phyloP scores from a whole-genome alignment of 2,888 invertebrate genomes.

The Drosophila cyrtoloma region DNA sequence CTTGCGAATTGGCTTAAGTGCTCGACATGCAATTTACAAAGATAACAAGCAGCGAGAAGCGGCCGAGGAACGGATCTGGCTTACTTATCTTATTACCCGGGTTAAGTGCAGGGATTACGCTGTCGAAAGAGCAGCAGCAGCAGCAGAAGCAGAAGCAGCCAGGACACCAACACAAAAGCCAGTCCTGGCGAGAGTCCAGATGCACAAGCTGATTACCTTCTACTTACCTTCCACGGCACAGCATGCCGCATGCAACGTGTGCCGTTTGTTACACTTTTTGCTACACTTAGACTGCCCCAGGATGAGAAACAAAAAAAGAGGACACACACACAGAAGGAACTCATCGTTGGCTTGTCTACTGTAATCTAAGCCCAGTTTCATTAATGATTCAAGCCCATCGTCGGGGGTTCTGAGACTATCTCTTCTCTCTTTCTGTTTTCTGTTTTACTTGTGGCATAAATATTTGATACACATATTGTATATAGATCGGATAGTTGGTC shows the following conservation, averaged over 20 bases:
- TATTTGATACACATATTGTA: slow-evolving; percentile 70
- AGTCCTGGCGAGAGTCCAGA: slow-evolving; percentile 40
- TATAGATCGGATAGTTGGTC: slow-evolving; percentile 49
- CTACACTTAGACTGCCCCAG: slow-evolving; percentile 64
- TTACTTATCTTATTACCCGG: slow-evolving; percentile 82
- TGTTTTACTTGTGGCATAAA: slow-evolving; percentile 50
- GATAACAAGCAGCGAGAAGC: slow-evolving; percentile 72
- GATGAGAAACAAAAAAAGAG: slow-evolving; percentile 6
- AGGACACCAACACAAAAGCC: background rate
- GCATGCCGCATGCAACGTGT: slow-evolving; percentile 64
- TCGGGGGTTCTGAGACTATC: slow-evolving; percentile 15
- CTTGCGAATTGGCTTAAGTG: slow-evolving; percentile 79
- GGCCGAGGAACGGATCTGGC: slow-evolving; percentile 58
- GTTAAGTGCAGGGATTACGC: slow-evolving; percentile 80
- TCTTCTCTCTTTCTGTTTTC: background rate
- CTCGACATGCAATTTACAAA: slow-evolving; percentile 80
- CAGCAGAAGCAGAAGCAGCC: slow-evolving; percentile 56
- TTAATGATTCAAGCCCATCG: slow-evolving; percentile 78
- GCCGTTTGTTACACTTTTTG: slow-evolving; percentile 77
- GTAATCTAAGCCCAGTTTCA: slow-evolving; percentile 65
- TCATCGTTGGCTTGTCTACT: slow-evolving; percentile 18
- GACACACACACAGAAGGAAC: slow-evolving; percentile 12
- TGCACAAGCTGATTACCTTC: slow-evolving; percentile 63
- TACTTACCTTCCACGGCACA: slow-evolving; percentile 22
- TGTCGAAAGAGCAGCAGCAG: slow-evolving; percentile 76